These are phyloP conservation scores for Yponomeuta plumbellus DNA, from an alignment of 2,888 invertebrate genomes.

Conservation along the genomic window DNA sequence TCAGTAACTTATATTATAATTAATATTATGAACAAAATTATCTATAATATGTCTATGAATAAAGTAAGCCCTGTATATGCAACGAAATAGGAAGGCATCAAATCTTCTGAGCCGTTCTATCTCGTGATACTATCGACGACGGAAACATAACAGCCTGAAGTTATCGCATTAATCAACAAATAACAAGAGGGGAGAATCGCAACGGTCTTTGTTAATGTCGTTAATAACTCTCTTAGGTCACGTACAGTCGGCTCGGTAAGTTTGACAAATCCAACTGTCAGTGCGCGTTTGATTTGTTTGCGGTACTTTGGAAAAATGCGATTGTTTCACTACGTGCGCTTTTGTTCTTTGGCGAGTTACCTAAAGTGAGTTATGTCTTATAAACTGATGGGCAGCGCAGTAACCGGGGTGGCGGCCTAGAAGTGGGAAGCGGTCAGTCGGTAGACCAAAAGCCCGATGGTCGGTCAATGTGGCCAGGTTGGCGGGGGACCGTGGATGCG, in stretches of 20 bases:
- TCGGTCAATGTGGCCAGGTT: too few relatives aligned
- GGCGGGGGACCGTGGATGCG: too few relatives aligned
- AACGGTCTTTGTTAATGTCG: constrained; percentile 4
- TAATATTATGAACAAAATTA: too few relatives aligned
- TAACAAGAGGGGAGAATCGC: constrained; percentile 1
- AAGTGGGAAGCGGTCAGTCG: too few relatives aligned
- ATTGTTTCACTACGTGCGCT: background rate
- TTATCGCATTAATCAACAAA: constrained; percentile 11
- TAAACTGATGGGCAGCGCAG: too few relatives aligned
- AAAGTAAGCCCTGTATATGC: background rate
- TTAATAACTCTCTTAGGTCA: constrained; percentile 7
- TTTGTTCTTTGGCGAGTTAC: too few relatives aligned
- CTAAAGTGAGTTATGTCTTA: too few relatives aligned
- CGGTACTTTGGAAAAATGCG: background rate
- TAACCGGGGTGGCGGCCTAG: too few relatives aligned
- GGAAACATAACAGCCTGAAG: constrained; percentile 6
- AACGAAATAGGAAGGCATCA: background rate
- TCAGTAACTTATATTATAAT: too few relatives aligned
- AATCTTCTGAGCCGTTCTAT: background rate
- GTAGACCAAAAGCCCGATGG: too few relatives aligned
- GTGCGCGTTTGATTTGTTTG: background rate
- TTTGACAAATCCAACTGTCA: background rate
- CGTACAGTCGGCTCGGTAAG: background rate
- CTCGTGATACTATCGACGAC: background rate
- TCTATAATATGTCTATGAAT: too few relatives aligned